Evolutionary conservation across 2,797 vertebrate genomes (phyloP).

Genomic region (Pterois miles): DNA sequence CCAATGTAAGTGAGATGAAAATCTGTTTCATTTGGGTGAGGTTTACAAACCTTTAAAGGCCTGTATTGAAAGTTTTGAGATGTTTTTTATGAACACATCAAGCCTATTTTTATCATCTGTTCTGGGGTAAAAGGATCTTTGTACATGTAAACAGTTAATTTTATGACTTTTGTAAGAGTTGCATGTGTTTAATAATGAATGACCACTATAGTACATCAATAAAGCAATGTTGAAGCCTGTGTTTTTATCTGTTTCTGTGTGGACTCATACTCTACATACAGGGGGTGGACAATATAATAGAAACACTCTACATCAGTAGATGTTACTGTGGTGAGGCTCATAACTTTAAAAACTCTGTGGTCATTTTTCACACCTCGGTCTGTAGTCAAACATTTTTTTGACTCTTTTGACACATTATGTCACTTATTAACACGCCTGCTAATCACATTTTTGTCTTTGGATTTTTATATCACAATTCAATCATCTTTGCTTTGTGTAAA

Average conservation of each 20-base stretch:
- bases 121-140: slow-evolving; percentile 51
- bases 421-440: neutral
- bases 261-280: neutral
- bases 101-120: slow-evolving; percentile 61
- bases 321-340: neutral
- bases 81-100: slow-evolving; percentile 68
- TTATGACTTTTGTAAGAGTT: slow-evolving; percentile 77
- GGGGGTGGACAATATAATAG: neutral
- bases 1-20: slow-evolving; percentile 37
- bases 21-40: slow-evolving; percentile 26
- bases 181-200: slow-evolving; percentile 71
- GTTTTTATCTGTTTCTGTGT: slow-evolving; percentile 27
- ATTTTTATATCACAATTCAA: too few species aligned
- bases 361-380: neutral
- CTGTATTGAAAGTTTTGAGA: slow-evolving; percentile 56
- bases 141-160: slow-evolving; percentile 59
- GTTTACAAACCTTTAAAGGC: slow-evolving; percentile 35
- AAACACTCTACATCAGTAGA: neutral
- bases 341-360: neutral
- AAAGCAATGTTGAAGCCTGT: slow-evolving; percentile 67
- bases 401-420: neutral
- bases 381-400: neutral
- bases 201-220: slow-evolving; percentile 68
- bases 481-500: too few species aligned
- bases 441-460: neutral